Base-by-base conservation (phyloP, 2,888 invertebrate species). In the Sepiola atlantica region DNA sequence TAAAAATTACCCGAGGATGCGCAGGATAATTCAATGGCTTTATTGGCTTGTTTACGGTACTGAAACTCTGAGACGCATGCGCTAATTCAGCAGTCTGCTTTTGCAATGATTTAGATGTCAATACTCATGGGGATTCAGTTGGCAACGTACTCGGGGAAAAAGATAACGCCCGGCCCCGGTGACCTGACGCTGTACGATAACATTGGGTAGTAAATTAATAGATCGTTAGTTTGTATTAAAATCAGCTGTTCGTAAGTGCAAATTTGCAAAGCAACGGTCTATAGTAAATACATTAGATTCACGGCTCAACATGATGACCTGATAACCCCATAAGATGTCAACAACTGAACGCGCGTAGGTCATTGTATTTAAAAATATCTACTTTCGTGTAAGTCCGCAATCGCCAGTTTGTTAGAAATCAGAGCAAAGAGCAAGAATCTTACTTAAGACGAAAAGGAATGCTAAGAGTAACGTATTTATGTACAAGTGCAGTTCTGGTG, bases 111-210 rank as follows among this genome's bases (percentile, higher is more conserved):
- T 77, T 77, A 77, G 77, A 77, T 77, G 77, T 77, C 2, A 45
- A 77, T n/a, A 77, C 77, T 32, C 77, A 3, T 14, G 77, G 77
- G 77, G 77, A 77, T 77, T 77, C 32, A n/a, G n/a, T n/a, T 77
- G 77, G 77, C 77, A 77, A 77, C 77, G 77, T n/a, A 77, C 77
- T n/a, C 14, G n/a, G 77, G 45, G 45, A 45, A 32, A 77, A 77
- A 77, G 77, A 77, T 77, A 77, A n/a, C n/a, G 77, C n/a, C n/a
- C 16, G 77, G 77, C 77, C 77, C 14, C 77, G 32, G 32, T 77
- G 77, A 77, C 77, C 77, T 77, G 77, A n/a, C n/a, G n/a, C n/a
- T n/a, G 77, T 12, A 77, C 77, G 77, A 77, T 77, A 77, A 77
- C 77, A 77, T 77, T 32, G 77, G n/a, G 14, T n/a, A 77, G n/a